phyloP scores from a whole-genome alignment of 2,113 vertebrate species.

The Sander lucioperca region DNA sequence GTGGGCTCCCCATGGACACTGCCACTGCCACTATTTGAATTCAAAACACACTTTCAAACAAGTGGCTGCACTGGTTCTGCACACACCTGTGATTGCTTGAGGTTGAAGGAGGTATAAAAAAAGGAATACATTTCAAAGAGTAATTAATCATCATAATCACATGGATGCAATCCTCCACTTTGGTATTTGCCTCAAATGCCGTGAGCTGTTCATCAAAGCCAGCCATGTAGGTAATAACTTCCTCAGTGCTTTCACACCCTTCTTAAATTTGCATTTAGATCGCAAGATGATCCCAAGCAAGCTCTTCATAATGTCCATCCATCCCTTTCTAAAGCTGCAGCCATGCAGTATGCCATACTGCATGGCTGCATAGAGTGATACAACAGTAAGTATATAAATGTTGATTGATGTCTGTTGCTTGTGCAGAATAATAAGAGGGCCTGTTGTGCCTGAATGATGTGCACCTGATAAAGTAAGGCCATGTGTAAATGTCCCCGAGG shows the following conservation, averaged over 20 bases:
- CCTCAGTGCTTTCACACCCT: constrained; percentile 69
- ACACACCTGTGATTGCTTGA: constrained; percentile 49
- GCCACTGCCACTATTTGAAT: constrained; percentile 34
- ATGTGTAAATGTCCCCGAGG: constrained; percentile 12
- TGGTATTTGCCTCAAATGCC: constrained; percentile 69
- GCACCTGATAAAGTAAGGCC: constrained; percentile 9
- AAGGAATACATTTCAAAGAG: constrained; percentile 65
- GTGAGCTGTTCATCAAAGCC: constrained; percentile 79
- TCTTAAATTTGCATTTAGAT: constrained; percentile 80
- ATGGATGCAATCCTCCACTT: constrained; percentile 68
- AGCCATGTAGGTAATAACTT: constrained; percentile 81
- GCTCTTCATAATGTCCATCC: constrained; percentile 73
- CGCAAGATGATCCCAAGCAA: constrained; percentile 68
- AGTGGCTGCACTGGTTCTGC: constrained; percentile 29
- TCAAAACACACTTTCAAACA: constrained; percentile 42
- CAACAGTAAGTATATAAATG: constrained; percentile 52
- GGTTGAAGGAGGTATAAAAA: constrained; percentile 49
- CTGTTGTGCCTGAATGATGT: constrained; percentile 13
- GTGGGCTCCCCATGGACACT: constrained; percentile 14
- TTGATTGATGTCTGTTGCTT: constrained; percentile 49
- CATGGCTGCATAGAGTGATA: constrained; percentile 36
- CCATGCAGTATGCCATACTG: constrained; percentile 31
- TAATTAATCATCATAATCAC: constrained; percentile 82
- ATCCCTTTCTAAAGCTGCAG: constrained; percentile 62
- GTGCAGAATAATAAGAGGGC: constrained; percentile 17